phyloP scores from a whole-genome alignment of 1,140 invertebrate species.

The Melitaea cinxia region DNA sequence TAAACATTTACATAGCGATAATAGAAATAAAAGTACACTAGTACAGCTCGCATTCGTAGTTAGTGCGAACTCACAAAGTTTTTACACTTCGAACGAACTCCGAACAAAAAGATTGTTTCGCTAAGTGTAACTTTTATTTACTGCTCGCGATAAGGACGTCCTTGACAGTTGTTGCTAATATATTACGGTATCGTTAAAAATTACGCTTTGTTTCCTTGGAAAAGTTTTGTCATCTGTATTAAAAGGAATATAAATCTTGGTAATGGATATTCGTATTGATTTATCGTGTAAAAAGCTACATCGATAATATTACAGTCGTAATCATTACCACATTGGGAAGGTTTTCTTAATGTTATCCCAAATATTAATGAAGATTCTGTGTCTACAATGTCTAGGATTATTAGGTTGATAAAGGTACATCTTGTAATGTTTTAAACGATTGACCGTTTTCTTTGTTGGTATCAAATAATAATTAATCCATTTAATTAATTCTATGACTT shows the following conservation, averaged over 20 bases:
- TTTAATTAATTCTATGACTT: too few species aligned
- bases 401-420: too few species aligned
- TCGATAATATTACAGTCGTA: too few species aligned
- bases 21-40: slow-evolving; percentile 10
- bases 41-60: slow-evolving; percentile 31
- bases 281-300: too few species aligned
- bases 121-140: slow-evolving; percentile 41
- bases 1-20: not conserved
- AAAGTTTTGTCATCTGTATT: not conserved
- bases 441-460: too few species aligned
- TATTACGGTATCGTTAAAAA: slow-evolving; percentile 29
- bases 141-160: slow-evolving; percentile 35
- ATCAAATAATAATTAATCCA: too few species aligned
- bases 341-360: too few species aligned
- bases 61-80: slow-evolving; percentile 30
- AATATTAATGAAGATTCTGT: too few species aligned
- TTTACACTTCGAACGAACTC: slow-evolving; percentile 33
- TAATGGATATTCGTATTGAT: too few species aligned
- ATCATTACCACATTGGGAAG: too few species aligned
- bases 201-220: not conserved
- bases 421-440: too few species aligned
- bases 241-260: not conserved
- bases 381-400: too few species aligned
- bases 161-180: slow-evolving; percentile 32
- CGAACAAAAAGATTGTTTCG: slow-evolving; percentile 35